Conservation (phyloP, 2,113 vertebrate genomes). For the Drymodes brunneopygia region DNA sequence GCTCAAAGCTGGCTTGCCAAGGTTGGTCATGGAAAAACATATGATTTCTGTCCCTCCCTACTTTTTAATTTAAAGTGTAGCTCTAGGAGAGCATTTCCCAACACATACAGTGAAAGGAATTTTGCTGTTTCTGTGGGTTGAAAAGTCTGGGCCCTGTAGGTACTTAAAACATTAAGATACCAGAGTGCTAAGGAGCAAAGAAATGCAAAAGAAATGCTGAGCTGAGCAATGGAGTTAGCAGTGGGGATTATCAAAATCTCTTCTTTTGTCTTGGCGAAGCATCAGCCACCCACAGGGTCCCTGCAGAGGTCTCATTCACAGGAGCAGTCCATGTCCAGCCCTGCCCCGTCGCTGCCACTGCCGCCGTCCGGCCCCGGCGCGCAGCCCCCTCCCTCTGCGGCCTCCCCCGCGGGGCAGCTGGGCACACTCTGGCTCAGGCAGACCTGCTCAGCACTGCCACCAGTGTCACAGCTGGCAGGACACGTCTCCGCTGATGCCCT, state of each 20-base stretch:
- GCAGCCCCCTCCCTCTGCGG: not conserved
- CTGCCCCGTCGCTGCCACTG: not conserved
- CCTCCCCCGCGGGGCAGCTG: not conserved
- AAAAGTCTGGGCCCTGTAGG: not conserved
- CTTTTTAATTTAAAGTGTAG: not conserved
- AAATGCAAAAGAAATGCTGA: not conserved
- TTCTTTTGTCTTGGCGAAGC: not conserved
- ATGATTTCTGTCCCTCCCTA: not conserved
- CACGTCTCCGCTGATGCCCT: not conserved
- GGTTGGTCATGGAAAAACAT: not conserved
- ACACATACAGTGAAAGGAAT: not conserved
- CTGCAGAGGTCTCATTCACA: not conserved
- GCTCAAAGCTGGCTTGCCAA: constrained; percentile 18
- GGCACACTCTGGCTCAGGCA: not conserved
- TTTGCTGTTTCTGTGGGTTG: not conserved
- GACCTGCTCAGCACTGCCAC: not conserved
- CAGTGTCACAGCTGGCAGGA: not conserved
- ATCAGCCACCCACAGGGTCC: not conserved
- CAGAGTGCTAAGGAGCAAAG: not conserved
- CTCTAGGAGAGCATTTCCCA: not conserved
- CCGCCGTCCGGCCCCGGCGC: accelerated
- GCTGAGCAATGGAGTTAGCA: not conserved
- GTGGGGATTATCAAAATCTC: not conserved
- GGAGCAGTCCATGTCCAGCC: not conserved
- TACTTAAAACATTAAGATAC: not conserved